Base-by-base conservation (phyloP, 2,113 vertebrate species). In the Notiomystis cincta region DNA sequence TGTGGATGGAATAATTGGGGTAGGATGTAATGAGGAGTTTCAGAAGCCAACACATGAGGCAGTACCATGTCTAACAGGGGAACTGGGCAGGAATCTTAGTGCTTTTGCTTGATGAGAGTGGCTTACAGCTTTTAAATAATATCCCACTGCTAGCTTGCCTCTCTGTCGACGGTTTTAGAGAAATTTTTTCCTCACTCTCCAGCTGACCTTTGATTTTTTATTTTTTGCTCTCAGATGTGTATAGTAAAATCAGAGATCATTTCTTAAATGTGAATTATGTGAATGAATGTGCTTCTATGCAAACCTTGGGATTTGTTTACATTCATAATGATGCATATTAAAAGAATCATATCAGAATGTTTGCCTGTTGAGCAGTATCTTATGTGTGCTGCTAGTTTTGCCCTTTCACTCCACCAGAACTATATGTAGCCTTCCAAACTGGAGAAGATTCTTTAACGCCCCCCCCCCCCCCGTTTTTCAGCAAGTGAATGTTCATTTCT, bases 401-500 rank as follows among this genome's bases (percentile, higher is more conserved):
- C 86, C 82, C 71, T 79, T 83, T 54, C 15, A 22, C n/a, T 87
- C 58, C 79, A 33, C 21, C 53, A 89, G 95, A 51, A 87, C 50
- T 51, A 3, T 1, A 9, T 21, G 31, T 40, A 53, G 75, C 42
- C n/a, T 62, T 87, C 31, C 22, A 54, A 83, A 80, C 70, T 13
- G 72, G 64, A 88, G 77, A 87, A 94, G 89, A 82, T 42, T 87
- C 72, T 90, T 69, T 64, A 93, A 93, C 88, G 85, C 40, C 45
- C 40, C 85, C 86, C 45, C 40, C 85, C 86, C 78, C 69, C 48
- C 82, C 7, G 1, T 71, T 92, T 94, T 75, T 76, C 84, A 91
- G 89, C 78, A 88, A 93, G 87, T 83, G 48, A 92, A 44, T 61
- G 89, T 67, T 62, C 67, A 95, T 97, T 97, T 93, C 96, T 96